Evolutionary conservation across 2,888 invertebrate species (phyloP).

Genomic region (Spodoptera littoralis): DNA sequence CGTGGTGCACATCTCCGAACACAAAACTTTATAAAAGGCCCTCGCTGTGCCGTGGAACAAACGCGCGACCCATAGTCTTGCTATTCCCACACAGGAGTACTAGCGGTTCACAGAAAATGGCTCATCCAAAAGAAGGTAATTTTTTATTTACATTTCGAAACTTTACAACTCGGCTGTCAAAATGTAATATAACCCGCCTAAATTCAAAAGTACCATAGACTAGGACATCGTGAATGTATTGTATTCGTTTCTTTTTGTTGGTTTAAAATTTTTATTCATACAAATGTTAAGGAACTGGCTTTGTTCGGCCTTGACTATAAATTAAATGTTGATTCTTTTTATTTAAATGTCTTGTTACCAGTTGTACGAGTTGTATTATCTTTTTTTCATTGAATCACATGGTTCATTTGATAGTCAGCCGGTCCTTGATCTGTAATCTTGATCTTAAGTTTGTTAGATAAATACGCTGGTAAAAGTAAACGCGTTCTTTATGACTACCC

Average conservation of each 20-base stretch:
- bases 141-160: slow-evolving; percentile 57
- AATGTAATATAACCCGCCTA: slow-evolving; percentile 45
- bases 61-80: slow-evolving; percentile 70
- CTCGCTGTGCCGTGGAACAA: slow-evolving; percentile 66
- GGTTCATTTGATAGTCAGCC: slow-evolving; percentile 5
- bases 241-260: background rate
- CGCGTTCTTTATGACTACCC: background rate
- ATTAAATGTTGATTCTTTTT: slow-evolving; percentile 26
- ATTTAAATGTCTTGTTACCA: slow-evolving; percentile 13
- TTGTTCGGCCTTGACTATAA: slow-evolving; percentile 50
- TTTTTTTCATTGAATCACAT: slow-evolving; percentile 12
- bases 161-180: slow-evolving; percentile 33
- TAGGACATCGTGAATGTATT: slow-evolving; percentile 4
- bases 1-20: slow-evolving; percentile 74
- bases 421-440: slow-evolving; percentile 18
- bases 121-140: slow-evolving; percentile 83
- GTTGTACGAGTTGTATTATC: slow-evolving; percentile 23
- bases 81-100: slow-evolving; percentile 60
- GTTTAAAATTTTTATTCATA: slow-evolving; percentile 11
- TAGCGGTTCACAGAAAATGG: slow-evolving; percentile 68
- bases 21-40: slow-evolving; percentile 83
- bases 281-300: slow-evolving; percentile 8
- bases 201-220: slow-evolving; percentile 42
- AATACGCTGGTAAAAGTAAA: no score
- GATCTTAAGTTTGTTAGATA: background rate